phyloP scores from a whole-genome alignment of 1,140 invertebrate genomes.

The Eumaeus atala region DNA sequence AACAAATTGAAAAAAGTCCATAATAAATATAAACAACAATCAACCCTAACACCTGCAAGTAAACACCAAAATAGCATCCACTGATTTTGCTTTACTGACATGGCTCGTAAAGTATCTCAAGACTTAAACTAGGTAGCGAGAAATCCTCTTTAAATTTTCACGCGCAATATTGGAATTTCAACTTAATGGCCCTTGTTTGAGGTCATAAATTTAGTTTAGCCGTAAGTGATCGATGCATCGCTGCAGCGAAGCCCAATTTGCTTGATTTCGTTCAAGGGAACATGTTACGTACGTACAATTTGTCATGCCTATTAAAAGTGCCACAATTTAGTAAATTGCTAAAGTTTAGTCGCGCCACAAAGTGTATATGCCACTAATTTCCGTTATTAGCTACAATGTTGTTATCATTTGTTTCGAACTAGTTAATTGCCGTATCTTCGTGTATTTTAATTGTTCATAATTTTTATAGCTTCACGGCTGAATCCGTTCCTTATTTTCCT shows the following conservation, averaged over 20 bases:
- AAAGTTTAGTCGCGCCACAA: neutral
- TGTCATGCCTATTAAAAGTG: slow-evolving; percentile 14
- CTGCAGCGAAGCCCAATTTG: slow-evolving; percentile 17
- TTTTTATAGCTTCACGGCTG: too few species aligned
- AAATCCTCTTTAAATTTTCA: slow-evolving; percentile 19
- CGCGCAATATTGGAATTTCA: slow-evolving; percentile 6
- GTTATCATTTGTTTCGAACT: too few species aligned
- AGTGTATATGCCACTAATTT: neutral
- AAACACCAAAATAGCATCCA: slow-evolving; percentile 9
- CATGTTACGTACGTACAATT: slow-evolving; percentile 12
- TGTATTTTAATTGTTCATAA: too few species aligned
- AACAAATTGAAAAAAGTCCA: neutral
- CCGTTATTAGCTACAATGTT: neutral
- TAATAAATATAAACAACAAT: neutral
- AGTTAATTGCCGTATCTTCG: too few species aligned
- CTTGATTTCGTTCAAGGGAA: slow-evolving; percentile 11
- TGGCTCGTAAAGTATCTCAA: slow-evolving; percentile 17
- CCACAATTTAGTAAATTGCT: slow-evolving; percentile 1
- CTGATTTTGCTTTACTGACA: slow-evolving; percentile 8
- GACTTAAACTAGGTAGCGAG: slow-evolving; percentile 14
- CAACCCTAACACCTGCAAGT: neutral
- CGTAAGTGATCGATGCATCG: slow-evolving; percentile 15
- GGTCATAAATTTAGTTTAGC: neutral
- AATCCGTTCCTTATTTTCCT: too few species aligned
- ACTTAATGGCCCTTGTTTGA: neutral